phyloP scores from a whole-genome alignment of 2,888 invertebrate genomes.

The Pyrrhia umbra region DNA sequence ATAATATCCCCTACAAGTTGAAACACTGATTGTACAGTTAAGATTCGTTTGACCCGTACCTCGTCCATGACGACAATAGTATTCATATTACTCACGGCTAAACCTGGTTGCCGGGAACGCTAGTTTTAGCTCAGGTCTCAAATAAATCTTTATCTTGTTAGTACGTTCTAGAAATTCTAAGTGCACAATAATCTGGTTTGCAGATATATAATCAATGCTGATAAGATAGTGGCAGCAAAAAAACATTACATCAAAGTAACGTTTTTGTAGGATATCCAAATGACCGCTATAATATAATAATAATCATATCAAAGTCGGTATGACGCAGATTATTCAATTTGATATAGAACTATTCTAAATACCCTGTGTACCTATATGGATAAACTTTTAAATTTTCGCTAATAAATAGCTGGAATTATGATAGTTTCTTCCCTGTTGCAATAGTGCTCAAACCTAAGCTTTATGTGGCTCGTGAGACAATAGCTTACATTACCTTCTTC shows the following conservation, averaged over 20 bases:
- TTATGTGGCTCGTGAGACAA: neutral
- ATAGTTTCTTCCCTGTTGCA: too few relatives aligned
- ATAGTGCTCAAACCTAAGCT: too few relatives aligned
- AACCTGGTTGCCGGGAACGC: neutral
- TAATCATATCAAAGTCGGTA: slow-evolving; percentile 5
- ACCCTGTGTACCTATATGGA: too few relatives aligned
- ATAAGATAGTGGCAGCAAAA: slow-evolving; percentile 53
- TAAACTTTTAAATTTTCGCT: too few relatives aligned
- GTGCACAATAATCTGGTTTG: slow-evolving; percentile 40
- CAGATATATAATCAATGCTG: slow-evolving; percentile 56
- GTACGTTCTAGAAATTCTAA: slow-evolving; percentile 51
- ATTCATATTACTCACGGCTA: slow-evolving; percentile 38
- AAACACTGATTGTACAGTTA: slow-evolving; percentile 58
- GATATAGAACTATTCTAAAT: neutral
- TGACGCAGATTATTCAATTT: slow-evolving; percentile 18
- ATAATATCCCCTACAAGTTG: slow-evolving; percentile 48
- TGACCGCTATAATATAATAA: slow-evolving; percentile 8
- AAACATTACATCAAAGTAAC: slow-evolving; percentile 13
- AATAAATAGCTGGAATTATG: too few relatives aligned
- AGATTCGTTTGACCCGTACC: slow-evolving; percentile 55
- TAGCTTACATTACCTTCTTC: neutral
- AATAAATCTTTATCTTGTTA: slow-evolving; percentile 39
- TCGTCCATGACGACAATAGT: slow-evolving; percentile 45
- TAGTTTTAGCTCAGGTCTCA: slow-evolving; percentile 8
- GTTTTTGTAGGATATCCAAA: slow-evolving; percentile 2